Evolutionary conservation across 1,140 invertebrate species (phyloP).

Genomic region (Spodoptera litura): DNA sequence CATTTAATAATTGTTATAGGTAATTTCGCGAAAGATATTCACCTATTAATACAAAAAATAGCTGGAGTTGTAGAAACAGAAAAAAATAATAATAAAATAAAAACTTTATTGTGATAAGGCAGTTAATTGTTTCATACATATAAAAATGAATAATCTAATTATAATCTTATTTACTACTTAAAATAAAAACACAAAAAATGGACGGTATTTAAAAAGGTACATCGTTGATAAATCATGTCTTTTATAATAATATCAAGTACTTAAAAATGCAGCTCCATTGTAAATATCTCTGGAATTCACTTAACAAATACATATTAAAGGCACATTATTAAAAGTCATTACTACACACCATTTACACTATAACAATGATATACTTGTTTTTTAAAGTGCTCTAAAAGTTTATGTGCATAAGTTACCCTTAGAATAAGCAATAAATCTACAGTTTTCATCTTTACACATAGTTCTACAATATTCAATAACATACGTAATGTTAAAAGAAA

Average conservation of each 20-base stretch:
- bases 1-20: too few species aligned
- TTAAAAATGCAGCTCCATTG: too few species aligned
- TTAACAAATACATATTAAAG: neutral
- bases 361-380: too few species aligned
- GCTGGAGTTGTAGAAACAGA: neutral
- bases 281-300: too few species aligned
- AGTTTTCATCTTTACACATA: too few species aligned
- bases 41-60: too few species aligned
- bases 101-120: conserved; percentile 24
- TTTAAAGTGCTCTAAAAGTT: too few species aligned
- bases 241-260: conserved; percentile 12
- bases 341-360: too few species aligned
- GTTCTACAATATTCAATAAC: neutral
- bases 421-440: too few species aligned
- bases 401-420: too few species aligned
- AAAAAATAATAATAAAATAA: conserved; percentile 19
- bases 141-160: conserved; percentile 30
- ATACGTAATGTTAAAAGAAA: neutral
- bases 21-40: too few species aligned
- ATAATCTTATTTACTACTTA: conserved; percentile 1
- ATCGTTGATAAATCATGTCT: conserved; percentile 27
- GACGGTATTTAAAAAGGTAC: conserved; percentile 37
- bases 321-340: too few species aligned
- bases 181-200: neutral
- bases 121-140: conserved; percentile 12